A percentile compares a stretch with the other conserved stretches of the same genome.
phyloP scores from a whole-genome alignment of 2,888 invertebrate species.

The Taphrorychus bicolor region DNA sequence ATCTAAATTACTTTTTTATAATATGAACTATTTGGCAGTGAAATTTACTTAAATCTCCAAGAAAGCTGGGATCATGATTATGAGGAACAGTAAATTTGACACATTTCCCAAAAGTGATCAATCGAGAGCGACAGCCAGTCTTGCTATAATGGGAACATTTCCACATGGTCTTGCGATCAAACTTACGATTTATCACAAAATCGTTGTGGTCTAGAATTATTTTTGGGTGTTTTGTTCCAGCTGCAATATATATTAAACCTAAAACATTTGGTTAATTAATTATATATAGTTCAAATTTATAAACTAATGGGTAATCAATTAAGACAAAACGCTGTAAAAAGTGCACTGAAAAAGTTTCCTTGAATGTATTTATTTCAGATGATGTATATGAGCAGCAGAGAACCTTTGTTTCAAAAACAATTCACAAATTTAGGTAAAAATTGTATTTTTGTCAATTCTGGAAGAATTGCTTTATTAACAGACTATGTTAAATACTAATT shows the following conservation, averaged over 20 bases:
- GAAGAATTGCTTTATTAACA: no score
- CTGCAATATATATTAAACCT: constrained; percentile 48
- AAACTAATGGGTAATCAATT: not conserved
- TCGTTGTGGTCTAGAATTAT: constrained; percentile 48
- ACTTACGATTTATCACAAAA: constrained; percentile 43
- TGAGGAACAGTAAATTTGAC: constrained; percentile 46
- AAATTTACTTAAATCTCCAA: not conserved
- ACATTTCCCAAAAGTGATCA: constrained; percentile 46
- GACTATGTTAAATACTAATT: no score
- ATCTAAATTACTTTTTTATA: not conserved
- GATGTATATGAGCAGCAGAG: no score
- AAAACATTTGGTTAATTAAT: constrained; percentile 32
- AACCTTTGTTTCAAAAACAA: constrained; percentile 2
- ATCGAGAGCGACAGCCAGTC: constrained; percentile 45
- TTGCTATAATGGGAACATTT: constrained; percentile 47
- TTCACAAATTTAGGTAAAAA: no score
- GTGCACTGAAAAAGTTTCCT: no score
- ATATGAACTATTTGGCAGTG: constrained; percentile 2
- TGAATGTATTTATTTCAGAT: no score
- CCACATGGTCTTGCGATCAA: constrained; percentile 46
- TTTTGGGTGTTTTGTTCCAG: constrained; percentile 49
- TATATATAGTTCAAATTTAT: no score
- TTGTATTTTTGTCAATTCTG: no score
- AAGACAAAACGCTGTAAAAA: no score
- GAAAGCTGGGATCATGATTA: constrained; percentile 44